A percentile compares a stretch with the other conserved stretches of the same genome.
Evolutionary conservation across 2,797 vertebrate species (phyloP).

Genomic region (Danio choprae): DNA sequence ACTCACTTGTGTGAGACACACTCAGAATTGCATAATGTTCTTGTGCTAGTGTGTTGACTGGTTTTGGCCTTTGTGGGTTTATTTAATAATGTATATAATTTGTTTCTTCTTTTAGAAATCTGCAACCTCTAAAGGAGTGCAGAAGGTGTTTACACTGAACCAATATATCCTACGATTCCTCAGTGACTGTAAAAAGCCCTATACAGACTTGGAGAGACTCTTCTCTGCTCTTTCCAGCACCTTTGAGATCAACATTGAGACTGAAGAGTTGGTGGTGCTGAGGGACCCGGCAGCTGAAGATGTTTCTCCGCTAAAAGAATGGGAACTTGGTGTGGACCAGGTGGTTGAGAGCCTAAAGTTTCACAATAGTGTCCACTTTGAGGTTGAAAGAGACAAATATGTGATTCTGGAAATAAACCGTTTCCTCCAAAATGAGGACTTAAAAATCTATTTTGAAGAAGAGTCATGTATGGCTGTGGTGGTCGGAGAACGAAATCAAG

Average conservation of each 20-base stretch:
- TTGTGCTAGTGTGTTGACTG: too few relatives aligned
- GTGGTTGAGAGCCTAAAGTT: constrained; percentile 40
- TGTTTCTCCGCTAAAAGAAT: constrained; percentile 35
- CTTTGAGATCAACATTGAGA: constrained; percentile 45
- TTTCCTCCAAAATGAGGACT: constrained; percentile 39
- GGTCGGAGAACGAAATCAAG: constrained; percentile 62
- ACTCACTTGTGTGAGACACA: too few relatives aligned
- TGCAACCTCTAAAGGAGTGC: background rate
- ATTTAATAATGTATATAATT: background rate
- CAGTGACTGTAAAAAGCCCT: constrained; percentile 57
- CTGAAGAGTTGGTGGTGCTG: constrained; percentile 61
- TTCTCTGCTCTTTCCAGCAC: constrained; percentile 49
- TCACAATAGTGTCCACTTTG: constrained; percentile 60
- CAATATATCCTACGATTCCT: constrained; percentile 66
- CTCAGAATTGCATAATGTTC: too few relatives aligned
- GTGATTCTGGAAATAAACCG: constrained; percentile 53
- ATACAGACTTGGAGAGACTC: constrained; percentile 51
- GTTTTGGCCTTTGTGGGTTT: too few relatives aligned
- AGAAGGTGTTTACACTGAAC: constrained; percentile 58
- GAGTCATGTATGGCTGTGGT: constrained; percentile 57
- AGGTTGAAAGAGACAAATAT: constrained; percentile 46
- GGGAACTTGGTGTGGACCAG: constrained; percentile 62
- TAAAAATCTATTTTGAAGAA: constrained; percentile 61
- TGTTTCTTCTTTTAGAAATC: too few relatives aligned
- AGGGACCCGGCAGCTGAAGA: constrained; percentile 45